phyloP scores from a whole-genome alignment of 2,888 invertebrate species.

The Mystacides longicornis region DNA sequence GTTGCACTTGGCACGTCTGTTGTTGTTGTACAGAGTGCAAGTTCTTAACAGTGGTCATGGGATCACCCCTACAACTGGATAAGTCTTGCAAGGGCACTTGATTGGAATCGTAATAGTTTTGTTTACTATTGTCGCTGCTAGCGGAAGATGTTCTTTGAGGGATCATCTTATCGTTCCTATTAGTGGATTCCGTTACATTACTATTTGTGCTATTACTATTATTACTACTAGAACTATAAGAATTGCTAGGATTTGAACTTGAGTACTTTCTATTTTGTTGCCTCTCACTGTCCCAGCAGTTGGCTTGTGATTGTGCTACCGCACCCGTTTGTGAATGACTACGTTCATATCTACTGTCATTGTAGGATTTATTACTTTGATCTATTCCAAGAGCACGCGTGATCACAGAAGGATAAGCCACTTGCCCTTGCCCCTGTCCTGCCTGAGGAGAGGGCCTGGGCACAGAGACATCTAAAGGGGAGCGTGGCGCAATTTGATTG shows the following conservation, averaged over 20 bases:
- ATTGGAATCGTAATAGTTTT: constrained; percentile 58
- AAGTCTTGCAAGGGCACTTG: constrained; percentile 60
- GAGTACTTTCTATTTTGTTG: constrained; percentile 44
- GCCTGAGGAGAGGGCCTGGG: constrained; percentile 54
- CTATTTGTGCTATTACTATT: constrained; percentile 28
- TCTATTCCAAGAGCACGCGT: constrained; percentile 62
- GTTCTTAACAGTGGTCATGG: constrained; percentile 70
- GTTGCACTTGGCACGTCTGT: constrained; percentile 53
- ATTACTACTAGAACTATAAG: constrained; percentile 33
- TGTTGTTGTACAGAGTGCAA: constrained; percentile 53
- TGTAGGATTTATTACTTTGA: constrained; percentile 45
- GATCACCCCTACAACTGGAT: constrained; percentile 66
- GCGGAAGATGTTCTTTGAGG: constrained; percentile 37
- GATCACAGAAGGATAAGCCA: constrained; percentile 78
- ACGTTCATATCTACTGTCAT: constrained; percentile 50
- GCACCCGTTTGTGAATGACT: constrained; percentile 30
- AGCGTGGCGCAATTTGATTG: constrained; percentile 54
- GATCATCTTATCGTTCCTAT: constrained; percentile 42
- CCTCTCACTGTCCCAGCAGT: constrained; percentile 52
- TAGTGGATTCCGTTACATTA: constrained; percentile 22
- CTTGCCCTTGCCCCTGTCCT: constrained; percentile 44
- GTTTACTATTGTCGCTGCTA: constrained; percentile 47
- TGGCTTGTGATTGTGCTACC: constrained; percentile 42
- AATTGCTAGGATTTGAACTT: constrained; percentile 38
- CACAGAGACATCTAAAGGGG: constrained; percentile 63